A percentile compares a stretch with the other conserved stretches of the same genome.
Evolutionary conservation across 2,888 invertebrate species (phyloP).

Genomic region (Lordiphosa fenestrarum): DNA sequence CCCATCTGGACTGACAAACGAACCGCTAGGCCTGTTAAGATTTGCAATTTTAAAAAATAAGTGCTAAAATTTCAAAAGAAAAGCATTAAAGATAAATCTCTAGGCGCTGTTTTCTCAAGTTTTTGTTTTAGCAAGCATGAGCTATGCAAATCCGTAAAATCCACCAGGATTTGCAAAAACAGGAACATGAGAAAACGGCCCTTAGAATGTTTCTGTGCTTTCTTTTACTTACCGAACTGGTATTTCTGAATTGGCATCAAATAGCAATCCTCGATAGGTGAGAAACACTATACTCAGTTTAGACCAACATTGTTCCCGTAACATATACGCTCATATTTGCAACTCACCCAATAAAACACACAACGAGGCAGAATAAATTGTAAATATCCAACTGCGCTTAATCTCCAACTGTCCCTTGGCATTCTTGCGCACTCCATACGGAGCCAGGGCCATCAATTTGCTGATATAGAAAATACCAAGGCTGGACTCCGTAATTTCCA

Average conservation of each 20-base stretch:
- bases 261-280: constrained; percentile 78
- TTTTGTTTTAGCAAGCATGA: too few species aligned
- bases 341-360: constrained; percentile 73
- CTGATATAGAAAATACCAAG: constrained; percentile 77
- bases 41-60: too few species aligned
- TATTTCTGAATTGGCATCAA: constrained; percentile 78
- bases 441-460: constrained; percentile 77
- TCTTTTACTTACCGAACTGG: constrained; percentile 74
- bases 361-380: constrained; percentile 72
- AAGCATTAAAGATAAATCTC: too few species aligned
- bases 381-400: constrained; percentile 71
- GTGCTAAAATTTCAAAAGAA: too few species aligned
- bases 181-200: too few species aligned
- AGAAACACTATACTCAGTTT: constrained; percentile 59
- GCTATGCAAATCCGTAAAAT: too few species aligned
- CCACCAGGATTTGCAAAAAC: too few species aligned
- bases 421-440: constrained; percentile 70
- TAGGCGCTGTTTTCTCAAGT: too few species aligned
- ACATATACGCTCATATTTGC: neutral
- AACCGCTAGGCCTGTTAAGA: too few species aligned
- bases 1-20: too few species aligned
- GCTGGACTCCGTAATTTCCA: constrained; percentile 78
- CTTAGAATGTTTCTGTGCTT: too few species aligned
- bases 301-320: neutral
- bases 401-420: constrained; percentile 71